Percentiles rank a stretch among this genome's conserved stretches.
Conservation (phyloP, 1,140 invertebrate genomes). For the Tetragonula clypearis region DNA sequence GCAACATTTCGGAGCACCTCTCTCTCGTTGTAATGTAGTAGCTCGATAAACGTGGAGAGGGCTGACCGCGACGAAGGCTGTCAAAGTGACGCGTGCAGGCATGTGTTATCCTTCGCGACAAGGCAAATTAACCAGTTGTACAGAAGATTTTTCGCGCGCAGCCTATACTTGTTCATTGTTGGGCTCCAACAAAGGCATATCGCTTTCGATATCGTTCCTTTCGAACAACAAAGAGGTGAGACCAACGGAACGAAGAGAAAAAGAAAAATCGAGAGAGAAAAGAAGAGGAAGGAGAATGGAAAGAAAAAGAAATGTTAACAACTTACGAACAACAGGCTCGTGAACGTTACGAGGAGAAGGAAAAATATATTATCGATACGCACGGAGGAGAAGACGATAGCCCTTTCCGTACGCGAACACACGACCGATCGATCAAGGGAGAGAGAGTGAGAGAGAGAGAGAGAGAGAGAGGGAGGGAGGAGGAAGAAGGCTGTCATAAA, state of each 20-base stretch:
- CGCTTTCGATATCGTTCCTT: constrained; percentile 6
- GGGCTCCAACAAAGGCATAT: not conserved
- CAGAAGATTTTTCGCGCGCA: not conserved
- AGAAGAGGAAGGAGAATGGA: too few species aligned
- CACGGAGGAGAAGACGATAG: not conserved
- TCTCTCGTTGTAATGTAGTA: not conserved
- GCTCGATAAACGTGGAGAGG: not conserved
- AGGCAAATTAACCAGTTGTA: not conserved
- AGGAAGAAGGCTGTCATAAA: constrained; percentile 27
- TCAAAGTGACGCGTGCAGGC: too few species aligned
- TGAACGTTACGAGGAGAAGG: not conserved
- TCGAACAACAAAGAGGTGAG: not conserved
- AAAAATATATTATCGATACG: constrained; percentile 13
- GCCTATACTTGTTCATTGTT: not conserved
- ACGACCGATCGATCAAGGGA: constrained; percentile 13
- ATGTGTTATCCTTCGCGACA: not conserved
- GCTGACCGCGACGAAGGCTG: not conserved
- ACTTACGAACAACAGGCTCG: not conserved
- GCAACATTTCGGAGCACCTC: not conserved
- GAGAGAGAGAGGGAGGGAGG: not conserved
- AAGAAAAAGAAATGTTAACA: constrained; percentile 11
- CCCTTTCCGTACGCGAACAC: not conserved
- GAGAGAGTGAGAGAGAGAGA: too few species aligned
- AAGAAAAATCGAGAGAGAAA: not conserved
- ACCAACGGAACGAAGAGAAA: not conserved